Base-by-base conservation (phyloP, 2,797 vertebrate species). In the Mus minutoides region DNA sequence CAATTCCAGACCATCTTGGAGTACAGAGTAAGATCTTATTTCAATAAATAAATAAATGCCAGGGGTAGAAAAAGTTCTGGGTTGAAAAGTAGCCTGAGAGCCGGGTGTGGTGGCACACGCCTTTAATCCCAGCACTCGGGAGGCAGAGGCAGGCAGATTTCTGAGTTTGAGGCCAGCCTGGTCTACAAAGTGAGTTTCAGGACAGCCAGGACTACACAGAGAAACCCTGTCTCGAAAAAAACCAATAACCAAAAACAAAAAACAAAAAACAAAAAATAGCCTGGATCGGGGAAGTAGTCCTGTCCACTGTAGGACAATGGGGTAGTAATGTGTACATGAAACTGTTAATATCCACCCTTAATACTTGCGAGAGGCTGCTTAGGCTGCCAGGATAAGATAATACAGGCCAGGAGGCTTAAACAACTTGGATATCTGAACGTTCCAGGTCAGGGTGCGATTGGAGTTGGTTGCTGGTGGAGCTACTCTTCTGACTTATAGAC, bases 41-140 rank as follows among this genome's bases (percentile, higher is more conserved):
- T 34, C 31, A 62, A 46, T 60, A 24, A n/a, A 13, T 12, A 29
- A 21, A 40, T 5, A 29, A 37, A 92, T 91, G 11, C n/a, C 52
- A 56, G 31, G 0, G 58, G 19, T 79, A 43, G 26, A 43, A 56
- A 75, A 54, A 75, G 43, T 40, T 67, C 83, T 37, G 62, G 31
- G 6, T 4, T 84, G 82, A 88, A 94, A 88, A 83, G 24, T 24
- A 26, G 49, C 24, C 31, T 82, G 91, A 56, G n/a, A n/a, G n/a
- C n/a, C n/a, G n/a, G n/a, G n/a, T n/a, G n/a, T n/a, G n/a, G n/a
- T n/a, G n/a, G n/a, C n/a, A n/a, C n/a, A n/a, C n/a, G n/a, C n/a
- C n/a, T n/a, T n/a, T n/a, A n/a, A n/a, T n/a, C n/a, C n/a, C n/a
- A n/a, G n/a, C n/a, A n/a, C n/a, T n/a, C n/a, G n/a, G n/a, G n/a